Base-by-base conservation (phyloP, 2,888 invertebrate species). In the Apodemia hepburni region DNA sequence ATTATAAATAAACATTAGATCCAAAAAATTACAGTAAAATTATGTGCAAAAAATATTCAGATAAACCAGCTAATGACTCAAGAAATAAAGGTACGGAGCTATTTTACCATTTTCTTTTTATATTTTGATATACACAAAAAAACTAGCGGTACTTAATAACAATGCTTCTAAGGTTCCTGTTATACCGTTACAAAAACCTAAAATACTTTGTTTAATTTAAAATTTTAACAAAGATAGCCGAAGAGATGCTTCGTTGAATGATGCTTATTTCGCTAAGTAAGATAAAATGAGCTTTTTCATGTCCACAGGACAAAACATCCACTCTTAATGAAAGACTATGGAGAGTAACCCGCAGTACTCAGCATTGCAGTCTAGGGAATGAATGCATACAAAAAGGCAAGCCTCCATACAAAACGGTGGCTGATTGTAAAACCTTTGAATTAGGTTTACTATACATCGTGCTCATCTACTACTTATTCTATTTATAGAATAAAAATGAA, bases 371-470 rank as follows among this genome's bases (percentile, higher is more conserved):
- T 18, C 57, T 33, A 27, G 18, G 61, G 47, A 33, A 62, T 62
- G 58, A 62, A 62, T 62, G 62, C 45, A 62, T 58, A 59, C 58
- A 59, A 58, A 62, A 62, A 62, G 62, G 47, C 58, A 18, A 33
- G 61, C 58, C 33, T 38, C 60, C 62, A 58, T 59, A 62, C 58
- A 62, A 62, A 62, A 62, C 58, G 62, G 49, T 62, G 58, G 35
- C 62, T 62, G 62, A 62, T 62, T 58, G 58, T 49, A 58, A 62
- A 62, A 62, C 58, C 62, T 62, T 62, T 62, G 62, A 62, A 62
- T 62, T 62, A 49, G 58, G 62, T 62, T 58, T 58, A 62, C 58
- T 62, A 62, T 58, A 62, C 58, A 62, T 62, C 47, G 35, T 47
- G 49, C 38, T 47, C 62, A 62, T 62, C 62, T 33, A 58, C 58